These are phyloP conservation scores for Acanthochromis polyacanthus DNA, from an alignment of 2,113 vertebrate genomes.

Conservation along the genomic window DNA sequence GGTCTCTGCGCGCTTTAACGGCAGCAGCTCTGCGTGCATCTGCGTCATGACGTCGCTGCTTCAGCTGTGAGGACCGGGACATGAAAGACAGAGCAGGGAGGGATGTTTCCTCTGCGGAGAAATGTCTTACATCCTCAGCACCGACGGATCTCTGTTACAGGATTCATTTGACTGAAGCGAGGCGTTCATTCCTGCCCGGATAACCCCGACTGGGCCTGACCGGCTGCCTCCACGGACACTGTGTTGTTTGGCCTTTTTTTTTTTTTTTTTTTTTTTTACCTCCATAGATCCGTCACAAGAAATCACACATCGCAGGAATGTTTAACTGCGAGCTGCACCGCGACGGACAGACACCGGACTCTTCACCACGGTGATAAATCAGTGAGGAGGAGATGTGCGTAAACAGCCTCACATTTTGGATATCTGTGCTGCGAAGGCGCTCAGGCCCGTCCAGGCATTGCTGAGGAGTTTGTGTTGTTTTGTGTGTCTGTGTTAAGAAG, in stretches of 20 bases:
- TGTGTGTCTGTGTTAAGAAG: slow-evolving; percentile 10
- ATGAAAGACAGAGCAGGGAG: slow-evolving; percentile 30
- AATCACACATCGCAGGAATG: neutral
- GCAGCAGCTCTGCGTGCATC: slow-evolving; percentile 1
- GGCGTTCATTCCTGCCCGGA: slow-evolving; percentile 3
- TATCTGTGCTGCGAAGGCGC: slow-evolving; percentile 11
- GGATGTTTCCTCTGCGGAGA: slow-evolving; percentile 41
- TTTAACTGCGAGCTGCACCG: slow-evolving; percentile 9
- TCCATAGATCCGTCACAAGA: slow-evolving; percentile 22
- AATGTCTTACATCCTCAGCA: slow-evolving; percentile 37
- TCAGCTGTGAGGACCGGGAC: slow-evolving; percentile 45
- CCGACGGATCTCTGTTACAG: too few species aligned
- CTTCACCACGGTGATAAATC: neutral
- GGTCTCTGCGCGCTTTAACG: neutral
- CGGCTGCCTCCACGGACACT: neutral
- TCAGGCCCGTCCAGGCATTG: slow-evolving; percentile 6
- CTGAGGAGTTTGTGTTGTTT: neutral
- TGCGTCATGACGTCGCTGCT: slow-evolving; percentile 63
- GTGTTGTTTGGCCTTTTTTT: slow-evolving; percentile 38
- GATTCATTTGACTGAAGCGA: neutral
- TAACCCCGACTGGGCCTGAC: slow-evolving; percentile 2
- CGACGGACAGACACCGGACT: slow-evolving; percentile 10
- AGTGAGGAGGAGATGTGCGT: neutral
- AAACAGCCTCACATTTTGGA: neutral
- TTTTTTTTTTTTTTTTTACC: too few species aligned